Conservation (phyloP, 2,888 invertebrate species). For the Toxonevra muliebris region DNA sequence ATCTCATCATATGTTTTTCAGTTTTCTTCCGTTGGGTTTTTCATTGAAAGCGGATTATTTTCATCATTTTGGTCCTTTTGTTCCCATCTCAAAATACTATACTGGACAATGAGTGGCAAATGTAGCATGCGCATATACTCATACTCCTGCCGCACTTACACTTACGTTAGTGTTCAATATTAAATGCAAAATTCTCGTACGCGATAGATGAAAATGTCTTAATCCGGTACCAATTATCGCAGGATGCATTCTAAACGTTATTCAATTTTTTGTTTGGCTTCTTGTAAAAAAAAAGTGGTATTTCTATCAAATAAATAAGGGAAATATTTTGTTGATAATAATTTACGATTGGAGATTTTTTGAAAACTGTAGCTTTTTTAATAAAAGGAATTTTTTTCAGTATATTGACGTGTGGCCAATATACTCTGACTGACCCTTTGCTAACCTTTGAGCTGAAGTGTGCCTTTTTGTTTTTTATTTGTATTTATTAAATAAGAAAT, state of each 20-base stretch:
- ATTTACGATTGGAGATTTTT: too few relatives aligned
- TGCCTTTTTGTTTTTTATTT: conserved; percentile 1
- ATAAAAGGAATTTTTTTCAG: too few relatives aligned
- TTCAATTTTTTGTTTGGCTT: too few relatives aligned
- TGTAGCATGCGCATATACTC: neutral
- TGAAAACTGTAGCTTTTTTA: too few relatives aligned
- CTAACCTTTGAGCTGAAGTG: neutral
- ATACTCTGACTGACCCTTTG: neutral
- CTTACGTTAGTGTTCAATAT: neutral
- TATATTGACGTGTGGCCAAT: too few relatives aligned
- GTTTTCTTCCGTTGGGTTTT: conserved; percentile 9
- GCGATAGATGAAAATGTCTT: neutral
- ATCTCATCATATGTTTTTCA: conserved; percentile 4
- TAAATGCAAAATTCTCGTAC: neutral
- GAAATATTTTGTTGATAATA: too few relatives aligned
- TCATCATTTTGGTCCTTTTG: neutral
- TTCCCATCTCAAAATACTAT: neutral
- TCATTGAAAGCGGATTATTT: conserved; percentile 17
- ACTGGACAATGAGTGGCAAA: neutral
- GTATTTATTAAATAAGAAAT: neutral
- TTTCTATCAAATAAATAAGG: too few relatives aligned
- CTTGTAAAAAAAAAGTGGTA: too few relatives aligned
- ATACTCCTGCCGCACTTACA: neutral
- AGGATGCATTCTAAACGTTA: neutral
- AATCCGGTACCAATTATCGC: conserved; percentile 10